A percentile compares a stretch with the other conserved stretches of the same genome.
These are phyloP conservation scores for Nestor notabilis DNA, from an alignment of 2,113 vertebrate species.

Conservation along the genomic window DNA sequence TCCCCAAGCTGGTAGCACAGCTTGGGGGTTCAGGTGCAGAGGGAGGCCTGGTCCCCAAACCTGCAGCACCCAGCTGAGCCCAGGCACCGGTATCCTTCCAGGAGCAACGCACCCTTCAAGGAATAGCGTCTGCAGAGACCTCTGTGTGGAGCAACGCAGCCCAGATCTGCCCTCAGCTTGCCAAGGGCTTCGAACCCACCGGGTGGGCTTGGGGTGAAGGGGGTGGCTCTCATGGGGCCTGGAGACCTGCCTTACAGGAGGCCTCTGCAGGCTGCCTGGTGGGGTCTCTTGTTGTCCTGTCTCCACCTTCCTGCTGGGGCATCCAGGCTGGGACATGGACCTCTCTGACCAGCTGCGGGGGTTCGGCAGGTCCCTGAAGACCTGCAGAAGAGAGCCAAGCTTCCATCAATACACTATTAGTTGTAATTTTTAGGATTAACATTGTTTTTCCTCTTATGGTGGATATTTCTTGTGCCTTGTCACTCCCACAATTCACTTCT, in stretches of 20 bases:
- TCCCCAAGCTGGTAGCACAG: rapidly evolving
- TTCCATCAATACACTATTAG: background rate
- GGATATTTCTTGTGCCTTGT: constrained; percentile 59
- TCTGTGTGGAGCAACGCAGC: rapidly evolving
- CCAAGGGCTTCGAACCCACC: rapidly evolving
- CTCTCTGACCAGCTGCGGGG: rapidly evolving
- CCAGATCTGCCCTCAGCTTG: rapidly evolving
- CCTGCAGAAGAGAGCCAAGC: background rate
- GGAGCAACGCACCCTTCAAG: rapidly evolving
- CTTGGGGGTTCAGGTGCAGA: background rate
- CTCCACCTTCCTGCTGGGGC: background rate
- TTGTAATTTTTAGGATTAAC: constrained; percentile 34
- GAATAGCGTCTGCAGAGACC: rapidly evolving
- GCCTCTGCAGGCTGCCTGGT: background rate
- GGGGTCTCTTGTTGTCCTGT: background rate
- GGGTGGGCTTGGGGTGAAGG: rapidly evolving
- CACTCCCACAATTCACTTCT: constrained; percentile 61
- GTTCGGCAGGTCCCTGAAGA: background rate
- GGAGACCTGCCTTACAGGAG: background rate
- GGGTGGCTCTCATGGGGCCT: rapidly evolving
- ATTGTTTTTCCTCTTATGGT: constrained; percentile 40
- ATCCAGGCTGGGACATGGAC: background rate
- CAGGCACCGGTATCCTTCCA: rapidly evolving
- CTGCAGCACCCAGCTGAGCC: background rate
- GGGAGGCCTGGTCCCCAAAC: background rate